Evolutionary conservation across 2,113 vertebrate species (phyloP).

Genomic region (Oxyura jamaicensis): DNA sequence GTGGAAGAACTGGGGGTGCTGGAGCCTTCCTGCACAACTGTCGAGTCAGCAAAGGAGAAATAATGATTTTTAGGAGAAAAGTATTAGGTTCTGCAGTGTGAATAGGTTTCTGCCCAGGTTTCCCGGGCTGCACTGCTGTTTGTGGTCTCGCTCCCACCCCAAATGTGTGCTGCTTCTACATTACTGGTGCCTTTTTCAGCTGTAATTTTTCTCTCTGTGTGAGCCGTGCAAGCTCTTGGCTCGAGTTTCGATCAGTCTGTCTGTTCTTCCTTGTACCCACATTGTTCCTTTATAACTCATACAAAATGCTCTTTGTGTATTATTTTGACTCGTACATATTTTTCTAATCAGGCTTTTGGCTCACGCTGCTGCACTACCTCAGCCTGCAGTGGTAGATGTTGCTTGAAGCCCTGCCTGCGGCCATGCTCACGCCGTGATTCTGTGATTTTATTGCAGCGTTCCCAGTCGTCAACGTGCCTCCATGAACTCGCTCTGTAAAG

Average conservation of each 20-base stretch:
- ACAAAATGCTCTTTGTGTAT: conserved; percentile 29
- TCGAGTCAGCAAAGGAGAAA: neutral
- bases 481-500: neutral
- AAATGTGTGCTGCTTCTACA: neutral
- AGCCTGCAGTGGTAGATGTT: neutral
- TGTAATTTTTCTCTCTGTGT: neutral
- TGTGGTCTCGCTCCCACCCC: neutral
- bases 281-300: neutral
- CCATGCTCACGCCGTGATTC: rapidly evolving
- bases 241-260: neutral
- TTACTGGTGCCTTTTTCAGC: neutral
- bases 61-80: neutral
- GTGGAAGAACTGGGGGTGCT: neutral
- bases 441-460: neutral
- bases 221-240: neutral
- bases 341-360: conserved; percentile 37
- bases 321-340: neutral
- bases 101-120: neutral
- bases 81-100: neutral
- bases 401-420: neutral
- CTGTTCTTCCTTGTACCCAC: neutral
- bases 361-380: neutral
- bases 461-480: neutral
- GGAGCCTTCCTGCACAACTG: neutral
- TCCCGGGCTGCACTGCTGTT: neutral